Percentiles rank a stretch among this genome's conserved stretches.
phyloP scores from a whole-genome alignment of 1,140 invertebrate species.

The Steinernema khuongi region DNA sequence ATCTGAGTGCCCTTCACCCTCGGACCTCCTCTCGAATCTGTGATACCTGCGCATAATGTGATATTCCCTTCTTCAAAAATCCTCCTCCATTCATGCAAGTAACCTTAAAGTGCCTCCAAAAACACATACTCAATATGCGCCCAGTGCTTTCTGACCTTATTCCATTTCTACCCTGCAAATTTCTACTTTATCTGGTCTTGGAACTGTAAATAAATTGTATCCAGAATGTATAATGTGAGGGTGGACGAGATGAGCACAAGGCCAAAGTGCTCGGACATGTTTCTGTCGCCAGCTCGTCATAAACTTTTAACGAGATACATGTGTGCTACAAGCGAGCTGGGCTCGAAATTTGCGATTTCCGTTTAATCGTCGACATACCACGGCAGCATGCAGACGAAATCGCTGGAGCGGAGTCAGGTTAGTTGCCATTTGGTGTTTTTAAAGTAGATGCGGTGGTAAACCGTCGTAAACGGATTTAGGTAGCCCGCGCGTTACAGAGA shows the following conservation, averaged over 20 bases:
- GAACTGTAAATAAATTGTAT: slow-evolving; percentile 5
- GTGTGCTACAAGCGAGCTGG: not conserved
- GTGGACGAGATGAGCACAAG: not conserved
- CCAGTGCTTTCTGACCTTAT: not conserved
- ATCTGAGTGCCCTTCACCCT: slow-evolving; percentile 1
- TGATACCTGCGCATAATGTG: slow-evolving; percentile 8
- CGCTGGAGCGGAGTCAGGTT: not conserved
- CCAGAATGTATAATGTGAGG: not conserved
- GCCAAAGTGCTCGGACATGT: not conserved
- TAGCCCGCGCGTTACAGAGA: too few relatives aligned
- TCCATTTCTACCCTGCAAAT: not conserved
- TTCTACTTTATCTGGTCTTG: slow-evolving; percentile 1
- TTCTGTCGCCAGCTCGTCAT: not conserved
- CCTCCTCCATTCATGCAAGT: not conserved
- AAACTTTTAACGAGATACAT: slow-evolving; percentile 9
- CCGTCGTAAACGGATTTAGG: too few relatives aligned
- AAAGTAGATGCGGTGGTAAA: too few relatives aligned
- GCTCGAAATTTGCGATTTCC: not conserved
- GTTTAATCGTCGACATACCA: not conserved
- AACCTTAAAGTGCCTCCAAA: not conserved
- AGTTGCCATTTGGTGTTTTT: not conserved
- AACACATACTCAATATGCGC: not conserved
- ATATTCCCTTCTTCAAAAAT: not conserved
- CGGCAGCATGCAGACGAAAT: slow-evolving; percentile 3
- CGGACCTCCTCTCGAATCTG: not conserved